Conservation (phyloP, 1,140 invertebrate genomes). For the Bombus waltoni region DNA sequence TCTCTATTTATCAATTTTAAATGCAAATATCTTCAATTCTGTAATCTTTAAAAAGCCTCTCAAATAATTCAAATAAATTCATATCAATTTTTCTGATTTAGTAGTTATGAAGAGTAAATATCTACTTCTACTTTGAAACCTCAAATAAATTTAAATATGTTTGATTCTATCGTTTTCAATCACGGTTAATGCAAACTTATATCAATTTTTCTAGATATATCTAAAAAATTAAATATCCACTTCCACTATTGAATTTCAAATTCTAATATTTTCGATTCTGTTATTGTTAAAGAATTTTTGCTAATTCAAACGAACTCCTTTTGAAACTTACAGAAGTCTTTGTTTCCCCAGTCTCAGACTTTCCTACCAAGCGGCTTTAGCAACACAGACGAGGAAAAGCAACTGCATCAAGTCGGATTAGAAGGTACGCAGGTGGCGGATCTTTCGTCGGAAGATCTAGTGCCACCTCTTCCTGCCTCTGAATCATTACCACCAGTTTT, state of each 20-base stretch:
- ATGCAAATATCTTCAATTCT: no score
- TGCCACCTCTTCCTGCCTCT: constrained; percentile 70
- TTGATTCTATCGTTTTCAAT: no score
- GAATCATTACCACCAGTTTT: constrained; percentile 76
- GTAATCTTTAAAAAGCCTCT: not conserved
- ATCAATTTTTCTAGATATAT: not conserved
- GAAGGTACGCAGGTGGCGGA: constrained; percentile 63
- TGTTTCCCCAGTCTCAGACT: constrained; percentile 70
- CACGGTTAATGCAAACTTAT: no score
- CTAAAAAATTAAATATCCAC: not conserved
- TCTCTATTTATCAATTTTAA: no score
- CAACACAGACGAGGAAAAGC: constrained; percentile 71
- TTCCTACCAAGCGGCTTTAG: constrained; percentile 71
- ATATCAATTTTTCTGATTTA: no score
- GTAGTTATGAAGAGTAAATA: no score
- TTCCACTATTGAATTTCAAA: no score
- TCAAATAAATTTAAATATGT: no score
- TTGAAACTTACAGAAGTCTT: not conserved
- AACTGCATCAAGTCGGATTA: constrained; percentile 66
- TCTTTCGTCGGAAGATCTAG: constrained; percentile 67
- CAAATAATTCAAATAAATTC: no score
- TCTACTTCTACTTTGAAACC: no score
- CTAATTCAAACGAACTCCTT: not conserved
- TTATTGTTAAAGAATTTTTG: not conserved
- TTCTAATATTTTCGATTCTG: not conserved